phyloP scores from a whole-genome alignment of 2,888 invertebrate genomes.

The Phasia obesa region DNA sequence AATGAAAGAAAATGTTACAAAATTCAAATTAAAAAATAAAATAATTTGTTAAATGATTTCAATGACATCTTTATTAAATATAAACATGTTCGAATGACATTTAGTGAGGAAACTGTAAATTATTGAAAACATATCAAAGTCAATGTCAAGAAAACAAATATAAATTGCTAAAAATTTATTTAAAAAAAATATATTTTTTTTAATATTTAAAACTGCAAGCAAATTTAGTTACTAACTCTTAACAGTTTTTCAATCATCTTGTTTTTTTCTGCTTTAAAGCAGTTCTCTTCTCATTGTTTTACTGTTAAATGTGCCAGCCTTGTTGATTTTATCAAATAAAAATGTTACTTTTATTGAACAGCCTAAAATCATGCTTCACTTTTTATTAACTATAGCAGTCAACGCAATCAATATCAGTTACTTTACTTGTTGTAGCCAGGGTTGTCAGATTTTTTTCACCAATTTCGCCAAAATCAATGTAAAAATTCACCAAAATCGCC shows the following conservation, averaged over 20 bases:
- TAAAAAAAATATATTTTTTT: too few relatives aligned
- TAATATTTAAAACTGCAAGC: too few relatives aligned
- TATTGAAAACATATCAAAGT: constrained; percentile 14
- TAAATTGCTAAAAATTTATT: neutral
- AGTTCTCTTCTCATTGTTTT: neutral
- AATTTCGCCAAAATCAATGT: too few relatives aligned
- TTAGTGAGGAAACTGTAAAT: neutral
- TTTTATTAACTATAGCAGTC: constrained; percentile 2
- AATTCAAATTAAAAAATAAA: neutral
- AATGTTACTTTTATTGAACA: neutral
- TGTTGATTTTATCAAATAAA: neutral
- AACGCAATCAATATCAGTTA: neutral
- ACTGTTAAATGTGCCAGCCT: too few relatives aligned
- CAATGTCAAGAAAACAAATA: constrained; percentile 13
- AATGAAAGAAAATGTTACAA: constrained; percentile 4
- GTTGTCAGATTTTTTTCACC: neutral
- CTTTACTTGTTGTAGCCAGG: neutral
- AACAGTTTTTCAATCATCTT: too few relatives aligned
- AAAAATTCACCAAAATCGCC: too few relatives aligned
- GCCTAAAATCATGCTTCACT: constrained; percentile 41
- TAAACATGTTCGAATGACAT: constrained; percentile 1
- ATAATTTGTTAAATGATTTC: constrained; percentile 4
- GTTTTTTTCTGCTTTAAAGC: too few relatives aligned
- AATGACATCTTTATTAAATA: constrained; percentile 15
- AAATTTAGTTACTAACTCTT: too few relatives aligned